Evolutionary conservation across 2,797 vertebrate genomes (phyloP), one percentile per base, ranked within the genome.

Genomic region (Poeciliopsis gracilis): DNA sequence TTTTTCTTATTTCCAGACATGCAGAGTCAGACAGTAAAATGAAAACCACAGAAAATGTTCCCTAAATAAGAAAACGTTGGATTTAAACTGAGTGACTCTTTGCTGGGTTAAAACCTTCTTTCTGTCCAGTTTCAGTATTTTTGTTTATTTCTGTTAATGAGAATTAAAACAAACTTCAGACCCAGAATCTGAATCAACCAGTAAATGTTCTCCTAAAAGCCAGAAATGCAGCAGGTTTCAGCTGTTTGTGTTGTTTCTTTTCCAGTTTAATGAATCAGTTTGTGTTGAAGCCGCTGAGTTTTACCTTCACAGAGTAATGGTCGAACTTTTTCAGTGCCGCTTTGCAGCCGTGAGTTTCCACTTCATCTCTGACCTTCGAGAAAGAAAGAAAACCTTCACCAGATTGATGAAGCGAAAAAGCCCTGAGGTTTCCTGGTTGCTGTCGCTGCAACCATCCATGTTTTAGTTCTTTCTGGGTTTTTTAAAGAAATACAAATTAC

Each of bases 221-320:
- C 16, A 5, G 16, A 38, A 59, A 36, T 23, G 3, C 33, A 20
- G 0, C 30, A 25, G 25, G 4, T 67, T 67, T 43, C 36, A 7
- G 25, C 66, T 43, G 38, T n/a, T 0, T 70, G 15, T 70, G 38
- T 1, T 70, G 23, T n/a, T 69, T 18, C 13, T 45, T 45, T 16
- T 8, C 5, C 67, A 16, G 66, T 43, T 43, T 2, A 28, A 16
- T n/a, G 8, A 69, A 23, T 11, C 10, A 63, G 16, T 36, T 45
- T 43, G 41, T 47, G 36, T 41, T n/a, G 20, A 25, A 25, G 11
- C 25, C 41, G 66, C 63, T 23, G 36, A 2, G 15, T 2, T 70
- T 59, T 76, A 95, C 95, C 94, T 94, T 93, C 10, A 95, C 87
- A 57, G 95, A 93, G 49, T 92, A 95, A 28, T 77, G 86, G 80